A percentile compares a stretch with the other conserved stretches of the same genome.
These are phyloP conservation scores for Ichneumon xanthorius DNA, from an alignment of 2,888 invertebrate genomes.

Conservation along the genomic window DNA sequence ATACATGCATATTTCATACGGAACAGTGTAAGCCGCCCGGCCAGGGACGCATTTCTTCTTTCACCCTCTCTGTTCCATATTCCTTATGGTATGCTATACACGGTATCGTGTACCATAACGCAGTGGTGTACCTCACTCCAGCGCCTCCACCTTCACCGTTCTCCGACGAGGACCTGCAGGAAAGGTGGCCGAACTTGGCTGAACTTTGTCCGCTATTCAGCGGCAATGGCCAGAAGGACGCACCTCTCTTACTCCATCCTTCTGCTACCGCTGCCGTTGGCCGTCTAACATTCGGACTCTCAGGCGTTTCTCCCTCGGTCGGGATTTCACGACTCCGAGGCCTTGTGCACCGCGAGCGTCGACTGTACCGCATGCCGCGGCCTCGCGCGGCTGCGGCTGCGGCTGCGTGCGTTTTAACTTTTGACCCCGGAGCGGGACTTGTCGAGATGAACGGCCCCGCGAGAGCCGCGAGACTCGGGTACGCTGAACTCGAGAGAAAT, in stretches of 20 bases:
- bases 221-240: slow-evolving; percentile 21
- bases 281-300: slow-evolving; percentile 29
- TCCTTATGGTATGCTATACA: slow-evolving; percentile 24
- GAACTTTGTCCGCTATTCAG: slow-evolving; percentile 74
- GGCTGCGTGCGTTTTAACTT: slow-evolving; percentile 41
- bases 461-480: slow-evolving; percentile 40
- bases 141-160: background rate
- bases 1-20: slow-evolving; percentile 81
- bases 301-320: background rate
- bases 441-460: slow-evolving; percentile 64
- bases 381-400: too few relatives aligned
- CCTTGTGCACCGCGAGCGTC: slow-evolving; percentile 22
- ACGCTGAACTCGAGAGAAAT: slow-evolving; percentile 50
- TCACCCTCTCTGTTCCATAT: slow-evolving; percentile 52
- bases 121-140: background rate
- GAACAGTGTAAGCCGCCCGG: slow-evolving; percentile 75
- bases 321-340: slow-evolving; percentile 7
- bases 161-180: slow-evolving; percentile 25
- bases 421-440: slow-evolving; percentile 55
- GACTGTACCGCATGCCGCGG: slow-evolving; percentile 49
- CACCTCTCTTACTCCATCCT: background rate
- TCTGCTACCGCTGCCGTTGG: background rate
- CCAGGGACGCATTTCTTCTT: slow-evolving; percentile 69
- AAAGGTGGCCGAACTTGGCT: slow-evolving; percentile 75
- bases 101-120: slow-evolving; percentile 10